Base-by-base conservation (phyloP, 2,888 invertebrate genomes). In the Amphimallon solstitiale region DNA sequence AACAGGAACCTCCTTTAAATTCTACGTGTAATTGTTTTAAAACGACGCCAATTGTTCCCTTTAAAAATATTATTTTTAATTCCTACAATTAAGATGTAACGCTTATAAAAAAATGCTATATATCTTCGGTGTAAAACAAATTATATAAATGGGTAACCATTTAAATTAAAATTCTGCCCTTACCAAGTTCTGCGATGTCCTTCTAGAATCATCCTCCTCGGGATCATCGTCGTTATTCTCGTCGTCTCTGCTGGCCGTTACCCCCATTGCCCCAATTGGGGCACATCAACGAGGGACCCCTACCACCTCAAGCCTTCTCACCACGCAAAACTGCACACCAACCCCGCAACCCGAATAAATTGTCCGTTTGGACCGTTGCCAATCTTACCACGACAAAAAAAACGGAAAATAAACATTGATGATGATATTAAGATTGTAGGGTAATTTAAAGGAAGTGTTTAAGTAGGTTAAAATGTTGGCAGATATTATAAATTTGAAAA, bases 211-310 rank as follows among this genome's bases (percentile, higher is more conserved):
- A 72, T 85, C 86, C 76, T 84, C 85, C 59, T 86, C 85, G 73
- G 86, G 84, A 65, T 85, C 85, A 65, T 85, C 86, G 56, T 85
- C 83, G 67, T 79, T 83, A n/a, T 14, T 51, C 7, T 46, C 86
- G 60, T 84, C 85, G 69, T 85, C 83, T 76, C 84, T 84, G 77
- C 84, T 84, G 77, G 86, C 85, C 74, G 84, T 84, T 77, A 85
- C 85, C 77, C 86, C 87, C 87, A 87, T 87, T 79, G 79, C 82
- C 81, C 77, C 83, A 81, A 82, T 82, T 76, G 78, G 83, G 86
- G 85, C 84, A 83, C 86, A 82, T 80, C 77, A 82, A 82, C 80
- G 83, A 81, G 83, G 84, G 81, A 81, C 80, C 80, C 83, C 82
- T 82, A 83, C 84, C 66, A 64, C 61, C 59, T 66, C 68, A 70